Evolutionary conservation across 2,888 invertebrate genomes (phyloP).

Genomic region (Schrankia costaestrigalis): DNA sequence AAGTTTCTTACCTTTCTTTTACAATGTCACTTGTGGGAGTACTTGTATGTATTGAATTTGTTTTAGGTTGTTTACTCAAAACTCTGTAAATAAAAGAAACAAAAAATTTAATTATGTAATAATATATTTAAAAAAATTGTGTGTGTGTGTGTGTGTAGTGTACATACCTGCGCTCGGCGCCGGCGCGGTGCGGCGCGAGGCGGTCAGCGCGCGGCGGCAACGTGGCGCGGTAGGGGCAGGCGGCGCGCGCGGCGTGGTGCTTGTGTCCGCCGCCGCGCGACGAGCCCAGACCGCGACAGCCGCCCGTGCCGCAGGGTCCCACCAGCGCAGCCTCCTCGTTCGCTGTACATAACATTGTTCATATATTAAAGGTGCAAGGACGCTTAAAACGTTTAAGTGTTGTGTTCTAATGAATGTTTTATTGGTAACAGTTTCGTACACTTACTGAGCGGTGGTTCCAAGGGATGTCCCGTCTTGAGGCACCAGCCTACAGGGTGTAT

Average conservation of each 20-base stretch:
- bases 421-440: slow-evolving; percentile 18
- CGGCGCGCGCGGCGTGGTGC: slow-evolving; percentile 85
- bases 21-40: slow-evolving; percentile 55
- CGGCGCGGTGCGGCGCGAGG: slow-evolving; percentile 28
- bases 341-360: slow-evolving; percentile 57
- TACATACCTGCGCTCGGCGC: slow-evolving; percentile 72
- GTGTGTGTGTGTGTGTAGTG: not conserved
- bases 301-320: slow-evolving; percentile 89
- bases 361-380: not conserved
- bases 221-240: slow-evolving; percentile 85
- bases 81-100: slow-evolving; percentile 39
- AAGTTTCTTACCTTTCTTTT: slow-evolving; percentile 52
- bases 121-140: too few species aligned
- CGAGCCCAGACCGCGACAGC: slow-evolving; percentile 95
- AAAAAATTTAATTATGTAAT: not conserved
- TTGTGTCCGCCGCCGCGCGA: slow-evolving; percentile 87
- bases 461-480: slow-evolving; percentile 90
- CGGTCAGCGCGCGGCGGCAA: slow-evolving; percentile 47
- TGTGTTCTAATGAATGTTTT: not conserved
- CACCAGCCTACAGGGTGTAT: slow-evolving; percentile 97
- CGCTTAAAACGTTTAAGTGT: too few species aligned
- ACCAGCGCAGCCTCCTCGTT: slow-evolving; percentile 82
- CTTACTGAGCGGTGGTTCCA: slow-evolving; percentile 91
- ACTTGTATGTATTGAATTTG: slow-evolving; percentile 41
- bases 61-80: slow-evolving; percentile 47